A percentile compares a stretch with the other conserved stretches of the same genome.
Conservation (phyloP, 2,888 invertebrate genomes). For the Latheticus oryzae region DNA sequence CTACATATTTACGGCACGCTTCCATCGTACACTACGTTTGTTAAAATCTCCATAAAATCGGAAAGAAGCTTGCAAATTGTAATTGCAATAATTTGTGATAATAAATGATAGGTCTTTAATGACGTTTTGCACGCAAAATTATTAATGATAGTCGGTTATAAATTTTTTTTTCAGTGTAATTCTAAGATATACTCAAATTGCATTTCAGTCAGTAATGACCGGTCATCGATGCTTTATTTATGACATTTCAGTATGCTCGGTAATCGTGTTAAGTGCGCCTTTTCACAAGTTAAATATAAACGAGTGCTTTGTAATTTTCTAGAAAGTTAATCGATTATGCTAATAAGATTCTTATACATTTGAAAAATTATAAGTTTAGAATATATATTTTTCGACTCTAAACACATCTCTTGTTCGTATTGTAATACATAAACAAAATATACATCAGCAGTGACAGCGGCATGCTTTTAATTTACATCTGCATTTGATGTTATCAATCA, state of each 20-base stretch:
- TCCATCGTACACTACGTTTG: constrained; percentile 11
- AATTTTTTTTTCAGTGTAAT: not conserved
- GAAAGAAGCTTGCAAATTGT: constrained; percentile 1
- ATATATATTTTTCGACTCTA: not conserved
- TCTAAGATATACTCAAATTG: constrained; percentile 4
- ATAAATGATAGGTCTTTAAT: not conserved
- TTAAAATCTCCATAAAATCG: constrained; percentile 31
- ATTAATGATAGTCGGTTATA: not conserved
- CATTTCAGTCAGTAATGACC: constrained; percentile 2
- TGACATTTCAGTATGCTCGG: constrained; percentile 19
- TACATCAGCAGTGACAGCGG: constrained; percentile 31
- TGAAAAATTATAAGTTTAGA: not conserved
- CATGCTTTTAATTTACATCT: constrained; percentile 38
- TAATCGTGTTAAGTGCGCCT: constrained; percentile 18
- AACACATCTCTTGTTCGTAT: constrained; percentile 5
- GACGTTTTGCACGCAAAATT: too few species aligned
- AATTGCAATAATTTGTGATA: constrained; percentile 14
- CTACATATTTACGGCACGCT: constrained; percentile 9
- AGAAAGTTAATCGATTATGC: constrained; percentile 12
- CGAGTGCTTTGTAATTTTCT: constrained; percentile 24
- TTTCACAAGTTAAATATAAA: constrained; percentile 17
- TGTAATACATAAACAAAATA: constrained; percentile 26
- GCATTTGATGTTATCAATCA: constrained; percentile 40
- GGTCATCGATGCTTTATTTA: constrained; percentile 28
- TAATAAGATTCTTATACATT: constrained; percentile 4